phyloP scores from a whole-genome alignment of 2,797 vertebrate genomes.

The Peromyscus eremicus region DNA sequence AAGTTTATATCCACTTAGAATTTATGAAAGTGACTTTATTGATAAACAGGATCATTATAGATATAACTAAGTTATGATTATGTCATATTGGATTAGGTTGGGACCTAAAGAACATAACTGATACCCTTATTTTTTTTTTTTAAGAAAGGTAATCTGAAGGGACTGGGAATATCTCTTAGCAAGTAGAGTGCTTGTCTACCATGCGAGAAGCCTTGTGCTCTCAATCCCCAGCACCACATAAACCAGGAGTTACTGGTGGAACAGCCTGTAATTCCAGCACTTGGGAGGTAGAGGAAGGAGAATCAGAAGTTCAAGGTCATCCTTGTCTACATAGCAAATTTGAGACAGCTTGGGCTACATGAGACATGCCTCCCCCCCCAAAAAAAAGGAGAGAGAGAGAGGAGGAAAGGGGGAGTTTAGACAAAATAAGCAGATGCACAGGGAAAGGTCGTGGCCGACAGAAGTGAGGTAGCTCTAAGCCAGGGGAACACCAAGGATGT shows the following conservation, averaged over 20 bases:
- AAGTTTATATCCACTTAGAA: conserved; percentile 1
- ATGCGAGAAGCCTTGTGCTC: background rate
- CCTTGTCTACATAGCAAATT: background rate
- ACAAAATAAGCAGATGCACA: background rate
- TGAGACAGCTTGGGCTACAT: background rate
- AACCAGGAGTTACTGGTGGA: background rate
- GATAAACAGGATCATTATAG: conserved; percentile 9
- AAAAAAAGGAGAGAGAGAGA: background rate
- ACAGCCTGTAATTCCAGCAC: background rate
- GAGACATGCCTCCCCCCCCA: background rate
- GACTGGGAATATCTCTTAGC: background rate
- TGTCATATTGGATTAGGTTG: background rate
- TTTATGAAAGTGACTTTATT: background rate
- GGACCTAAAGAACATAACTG: background rate
- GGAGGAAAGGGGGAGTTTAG: background rate
- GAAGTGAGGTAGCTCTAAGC: background rate
- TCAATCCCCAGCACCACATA: background rate
- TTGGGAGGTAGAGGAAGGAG: background rate
- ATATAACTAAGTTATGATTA: background rate
- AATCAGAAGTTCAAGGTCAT: background rate
- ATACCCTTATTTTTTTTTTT: background rate
- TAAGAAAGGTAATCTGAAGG: background rate
- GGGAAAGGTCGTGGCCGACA: background rate
- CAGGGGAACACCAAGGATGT: background rate
- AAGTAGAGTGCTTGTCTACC: background rate